These are phyloP conservation scores for Cavia aperea DNA, from an alignment of 2,113 vertebrate genomes.

Conservation along the genomic window DNA sequence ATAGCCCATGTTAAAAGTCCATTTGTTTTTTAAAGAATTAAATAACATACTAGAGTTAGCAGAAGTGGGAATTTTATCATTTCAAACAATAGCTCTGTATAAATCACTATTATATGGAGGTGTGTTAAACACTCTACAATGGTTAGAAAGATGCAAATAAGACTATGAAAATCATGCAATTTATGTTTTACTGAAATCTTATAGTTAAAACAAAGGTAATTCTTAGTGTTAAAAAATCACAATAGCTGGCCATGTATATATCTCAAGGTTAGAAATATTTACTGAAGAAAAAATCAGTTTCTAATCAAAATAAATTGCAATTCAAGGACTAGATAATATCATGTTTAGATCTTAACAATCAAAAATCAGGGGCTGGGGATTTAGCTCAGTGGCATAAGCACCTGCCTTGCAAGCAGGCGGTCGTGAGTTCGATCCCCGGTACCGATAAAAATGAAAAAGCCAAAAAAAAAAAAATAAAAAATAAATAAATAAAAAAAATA, in stretches of 20 bases:
- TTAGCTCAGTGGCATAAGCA: too few relatives aligned
- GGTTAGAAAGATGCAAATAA: slow-evolving; percentile 25
- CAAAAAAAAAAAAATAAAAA: too few relatives aligned
- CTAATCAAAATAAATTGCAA: slow-evolving; percentile 62
- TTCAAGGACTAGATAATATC: slow-evolving; percentile 57
- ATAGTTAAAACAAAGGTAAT: slow-evolving; percentile 34
- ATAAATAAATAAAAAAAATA: too few relatives aligned
- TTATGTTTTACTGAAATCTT: slow-evolving; percentile 39
- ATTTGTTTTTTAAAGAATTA: slow-evolving; percentile 34
- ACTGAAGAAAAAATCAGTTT: slow-evolving; percentile 52
- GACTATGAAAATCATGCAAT: slow-evolving; percentile 17
- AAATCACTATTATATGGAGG: background rate
- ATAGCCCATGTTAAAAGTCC: background rate
- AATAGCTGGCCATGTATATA: slow-evolving; percentile 6
- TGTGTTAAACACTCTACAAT: background rate
- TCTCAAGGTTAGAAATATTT: slow-evolving; percentile 62
- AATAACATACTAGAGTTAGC: background rate
- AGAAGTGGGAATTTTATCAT: slow-evolving; percentile 1
- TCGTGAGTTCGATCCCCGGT: too few relatives aligned
- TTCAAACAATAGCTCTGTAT: background rate
- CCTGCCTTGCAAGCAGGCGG: too few relatives aligned
- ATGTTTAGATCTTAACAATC: slow-evolving; percentile 54
- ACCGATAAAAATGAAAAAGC: too few relatives aligned
- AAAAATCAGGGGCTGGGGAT: slow-evolving; percentile 46
- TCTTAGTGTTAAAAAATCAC: slow-evolving; percentile 39